These are phyloP conservation scores for Amphilophus citrinellus DNA, from an alignment of 2,113 vertebrate genomes.

Conservation along the genomic window DNA sequence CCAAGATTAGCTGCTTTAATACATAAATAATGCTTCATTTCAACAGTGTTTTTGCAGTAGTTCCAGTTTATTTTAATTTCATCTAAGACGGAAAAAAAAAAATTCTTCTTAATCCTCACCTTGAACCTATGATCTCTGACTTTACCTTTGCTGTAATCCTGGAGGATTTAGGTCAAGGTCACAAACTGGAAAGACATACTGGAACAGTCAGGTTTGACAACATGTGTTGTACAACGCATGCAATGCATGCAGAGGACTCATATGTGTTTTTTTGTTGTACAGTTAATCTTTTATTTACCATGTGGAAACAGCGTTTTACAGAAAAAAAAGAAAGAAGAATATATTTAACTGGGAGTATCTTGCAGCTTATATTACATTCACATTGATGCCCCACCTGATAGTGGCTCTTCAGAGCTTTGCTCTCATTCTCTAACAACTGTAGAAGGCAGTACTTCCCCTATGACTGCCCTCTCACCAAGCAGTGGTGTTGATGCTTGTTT, in stretches of 20 bases:
- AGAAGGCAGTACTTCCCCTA: too few relatives aligned
- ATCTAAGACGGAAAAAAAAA: neutral
- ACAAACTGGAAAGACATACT: neutral
- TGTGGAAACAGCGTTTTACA: neutral
- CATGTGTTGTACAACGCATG: neutral
- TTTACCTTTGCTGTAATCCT: constrained; percentile 48
- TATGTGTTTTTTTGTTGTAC: too few relatives aligned
- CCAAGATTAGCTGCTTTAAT: constrained; percentile 13
- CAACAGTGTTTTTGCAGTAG: constrained; percentile 6
- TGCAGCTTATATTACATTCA: neutral
- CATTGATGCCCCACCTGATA: neutral
- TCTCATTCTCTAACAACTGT: too few relatives aligned
- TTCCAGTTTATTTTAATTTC: constrained; percentile 8
- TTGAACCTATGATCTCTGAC: constrained; percentile 28
- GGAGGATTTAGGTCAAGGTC: constrained; percentile 30
- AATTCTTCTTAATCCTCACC: constrained; percentile 8
- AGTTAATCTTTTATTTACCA: neutral
- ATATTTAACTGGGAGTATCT: neutral
- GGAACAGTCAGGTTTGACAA: neutral
- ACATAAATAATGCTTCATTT: constrained; percentile 15
- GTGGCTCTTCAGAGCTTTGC: neutral
- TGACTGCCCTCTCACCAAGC: neutral
- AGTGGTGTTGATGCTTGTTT: neutral
- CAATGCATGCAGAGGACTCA: neutral
- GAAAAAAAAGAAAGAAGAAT: neutral